Evolutionary conservation across 1,140 invertebrate species (phyloP), one percentile per base, ranked within the genome.

Genomic region (Caenorhabditis briggsae): DNA sequence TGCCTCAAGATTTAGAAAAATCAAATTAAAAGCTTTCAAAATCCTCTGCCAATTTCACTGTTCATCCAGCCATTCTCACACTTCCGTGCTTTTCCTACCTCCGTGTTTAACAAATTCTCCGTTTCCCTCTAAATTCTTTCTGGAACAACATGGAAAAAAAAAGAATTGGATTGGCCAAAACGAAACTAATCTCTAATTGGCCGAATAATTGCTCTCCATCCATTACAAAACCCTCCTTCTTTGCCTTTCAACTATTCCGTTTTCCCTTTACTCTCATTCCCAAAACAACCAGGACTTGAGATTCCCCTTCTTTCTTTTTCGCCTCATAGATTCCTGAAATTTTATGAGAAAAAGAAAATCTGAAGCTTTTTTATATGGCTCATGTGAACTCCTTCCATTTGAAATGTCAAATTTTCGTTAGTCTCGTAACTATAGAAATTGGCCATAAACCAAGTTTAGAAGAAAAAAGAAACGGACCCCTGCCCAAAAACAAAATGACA

Each of bases 161-260:
- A 78, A 50, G 70, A 50, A 78, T 78, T 78, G 46, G 70, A 78
- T 78, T 78, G 70, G 70, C 70, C 70, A 78, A 78, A 78, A 78
- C 70, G 70, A 78, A 78, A 78, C 70, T 78, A 78, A 78, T 78
- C 46, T 78, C 70, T 78, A 78, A 78, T 78, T 78, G 70, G 70
- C 70, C 70, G 70, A 78, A 78, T 78, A 78, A 50, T 78, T 78
- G 43, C 46, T 78, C 43, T 78, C 65, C 56, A 58, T 58, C 56
- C n/a, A 58, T 58, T 58, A 58, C 56, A 58, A 58, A 18, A 18
- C 50, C 50, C 50, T 33, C 33, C 1, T 53, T n/a, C 20, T n/a
- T 58, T 58, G 56, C 56, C 56, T 61, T 61, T 23, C 59, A 11
- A 9, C 25, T 11, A 20, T 11, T 25, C 59, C 11, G 14, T 25